Evolutionary conservation across 2,113 vertebrate genomes (phyloP).

Genomic region (Prietella phreatophila): DNA sequence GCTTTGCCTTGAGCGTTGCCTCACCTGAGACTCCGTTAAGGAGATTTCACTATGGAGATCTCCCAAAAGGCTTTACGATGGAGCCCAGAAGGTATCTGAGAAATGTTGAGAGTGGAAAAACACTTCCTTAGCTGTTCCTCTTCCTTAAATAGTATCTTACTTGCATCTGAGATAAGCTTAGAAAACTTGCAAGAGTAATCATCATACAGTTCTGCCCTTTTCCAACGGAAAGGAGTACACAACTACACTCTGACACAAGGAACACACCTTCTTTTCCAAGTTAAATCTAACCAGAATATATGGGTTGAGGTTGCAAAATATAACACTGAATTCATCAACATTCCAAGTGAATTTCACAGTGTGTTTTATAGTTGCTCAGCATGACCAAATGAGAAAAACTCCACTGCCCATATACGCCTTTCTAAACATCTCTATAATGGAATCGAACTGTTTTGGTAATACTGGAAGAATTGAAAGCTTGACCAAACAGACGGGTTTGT

Average conservation of each 20-base stretch:
- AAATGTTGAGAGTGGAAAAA: slow-evolving; percentile 32
- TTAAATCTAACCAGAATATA: slow-evolving; percentile 27
- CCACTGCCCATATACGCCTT: slow-evolving; percentile 1
- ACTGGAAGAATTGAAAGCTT: background rate
- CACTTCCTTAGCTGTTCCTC: slow-evolving; percentile 11
- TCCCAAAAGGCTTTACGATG: background rate
- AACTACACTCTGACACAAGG: slow-evolving; percentile 12
- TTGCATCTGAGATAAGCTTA: background rate
- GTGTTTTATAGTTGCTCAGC: background rate
- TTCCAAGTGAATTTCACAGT: slow-evolving; percentile 5
- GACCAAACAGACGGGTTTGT: slow-evolving; percentile 11
- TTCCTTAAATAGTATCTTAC: background rate
- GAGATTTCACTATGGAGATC: slow-evolving; percentile 48
- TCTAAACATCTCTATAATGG: background rate
- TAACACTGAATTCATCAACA: slow-evolving; percentile 23
- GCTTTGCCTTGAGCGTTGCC: slow-evolving; percentile 21
- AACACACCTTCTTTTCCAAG: slow-evolving; percentile 28
- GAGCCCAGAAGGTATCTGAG: slow-evolving; percentile 22
- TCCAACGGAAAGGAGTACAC: slow-evolving; percentile 12
- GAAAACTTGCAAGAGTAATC: slow-evolving; percentile 31
- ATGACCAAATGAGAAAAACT: background rate
- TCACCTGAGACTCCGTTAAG: slow-evolving; percentile 49
- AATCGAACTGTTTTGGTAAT: slow-evolving; percentile 23
- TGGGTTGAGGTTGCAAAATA: slow-evolving; percentile 34
- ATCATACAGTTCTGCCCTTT: background rate